phyloP scores from a whole-genome alignment of 2,797 vertebrate genomes.

The Phrynocephalus vlangalii region DNA sequence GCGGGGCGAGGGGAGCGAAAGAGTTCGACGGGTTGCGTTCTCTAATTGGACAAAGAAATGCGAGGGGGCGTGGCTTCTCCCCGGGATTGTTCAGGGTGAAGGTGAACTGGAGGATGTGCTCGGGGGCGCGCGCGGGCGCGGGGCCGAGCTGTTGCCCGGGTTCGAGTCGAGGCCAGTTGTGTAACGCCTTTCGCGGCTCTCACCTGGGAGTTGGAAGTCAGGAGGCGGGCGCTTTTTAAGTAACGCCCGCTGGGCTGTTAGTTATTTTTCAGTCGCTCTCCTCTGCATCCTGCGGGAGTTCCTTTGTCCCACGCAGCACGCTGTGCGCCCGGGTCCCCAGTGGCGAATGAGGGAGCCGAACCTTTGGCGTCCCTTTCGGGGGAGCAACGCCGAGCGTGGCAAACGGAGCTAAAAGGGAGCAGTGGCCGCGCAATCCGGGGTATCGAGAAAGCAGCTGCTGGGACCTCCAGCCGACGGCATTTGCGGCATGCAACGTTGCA shows the following conservation, averaged over 20 bases:
- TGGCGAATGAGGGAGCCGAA: no score
- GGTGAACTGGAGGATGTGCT: conserved; percentile 77
- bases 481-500: background rate
- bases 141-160: fast-evolving
- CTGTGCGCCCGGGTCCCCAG: no score
- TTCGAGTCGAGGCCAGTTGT: background rate
- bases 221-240: background rate
- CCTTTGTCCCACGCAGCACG: background rate
- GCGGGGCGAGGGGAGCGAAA: background rate
- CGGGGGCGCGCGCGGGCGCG: background rate
- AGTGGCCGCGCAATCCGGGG: no score
- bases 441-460: no score
- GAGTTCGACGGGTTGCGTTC: background rate
- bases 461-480: no score
- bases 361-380: no score
- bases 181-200: background rate
- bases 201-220: background rate
- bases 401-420: no score
- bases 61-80: background rate
- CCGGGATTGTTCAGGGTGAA: conserved; percentile 66
- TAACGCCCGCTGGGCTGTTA: background rate
- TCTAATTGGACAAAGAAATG: conserved; percentile 48
- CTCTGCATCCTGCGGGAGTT: no score
- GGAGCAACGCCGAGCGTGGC: no score
- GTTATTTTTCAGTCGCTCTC: background rate